Conservation (phyloP, 2,113 vertebrate genomes). For the Grantiella picta region DNA sequence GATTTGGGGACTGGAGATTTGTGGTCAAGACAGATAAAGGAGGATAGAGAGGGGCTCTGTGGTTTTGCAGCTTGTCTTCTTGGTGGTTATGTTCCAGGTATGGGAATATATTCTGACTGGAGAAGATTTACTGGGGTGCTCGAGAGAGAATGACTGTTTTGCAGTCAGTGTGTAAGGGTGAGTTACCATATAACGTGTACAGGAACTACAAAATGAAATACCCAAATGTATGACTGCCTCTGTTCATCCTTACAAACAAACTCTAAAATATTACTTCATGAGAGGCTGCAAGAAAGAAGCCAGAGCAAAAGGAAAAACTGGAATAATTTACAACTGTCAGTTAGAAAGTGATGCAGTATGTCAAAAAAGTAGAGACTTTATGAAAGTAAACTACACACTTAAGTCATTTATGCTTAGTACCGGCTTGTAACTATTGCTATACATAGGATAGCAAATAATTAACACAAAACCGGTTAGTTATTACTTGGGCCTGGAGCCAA, state of each 20-base stretch:
- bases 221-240: background rate
- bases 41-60: background rate
- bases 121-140: background rate
- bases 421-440: background rate
- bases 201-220: background rate
- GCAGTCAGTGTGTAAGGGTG: background rate
- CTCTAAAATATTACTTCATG: background rate
- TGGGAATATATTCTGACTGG: background rate
- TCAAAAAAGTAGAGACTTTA: background rate
- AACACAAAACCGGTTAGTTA: conserved; percentile 50
- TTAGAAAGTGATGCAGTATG: background rate
- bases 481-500: conserved; percentile 26
- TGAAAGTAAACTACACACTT: background rate
- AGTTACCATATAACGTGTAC: background rate
- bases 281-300: background rate
- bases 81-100: background rate
- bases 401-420: background rate
- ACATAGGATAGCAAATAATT: conserved; percentile 40
- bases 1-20: background rate
- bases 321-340: background rate
- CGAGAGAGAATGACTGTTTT: background rate
- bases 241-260: background rate
- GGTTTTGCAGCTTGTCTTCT: background rate
- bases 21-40: background rate
- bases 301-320: background rate